phyloP scores from a whole-genome alignment of 1,140 invertebrate genomes.

The Adoxophyes honmai region DNA sequence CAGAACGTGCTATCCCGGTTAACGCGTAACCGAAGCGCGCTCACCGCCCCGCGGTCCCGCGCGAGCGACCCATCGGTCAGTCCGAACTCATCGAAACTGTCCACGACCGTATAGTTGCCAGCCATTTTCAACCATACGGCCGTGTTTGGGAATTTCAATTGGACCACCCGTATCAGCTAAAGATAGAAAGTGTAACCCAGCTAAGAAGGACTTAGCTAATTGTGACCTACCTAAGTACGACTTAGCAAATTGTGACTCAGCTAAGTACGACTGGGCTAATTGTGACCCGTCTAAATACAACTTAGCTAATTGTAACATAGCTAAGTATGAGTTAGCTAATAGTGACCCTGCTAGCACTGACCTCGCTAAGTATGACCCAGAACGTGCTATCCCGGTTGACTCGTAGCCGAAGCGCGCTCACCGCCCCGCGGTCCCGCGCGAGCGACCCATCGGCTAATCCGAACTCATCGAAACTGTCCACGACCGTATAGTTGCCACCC shows the following conservation, averaged over 20 bases:
- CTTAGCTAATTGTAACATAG: too few species aligned
- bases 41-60: conserved; percentile 82
- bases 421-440: conserved; percentile 81
- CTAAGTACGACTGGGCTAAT: neutral
- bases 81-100: conserved; percentile 87
- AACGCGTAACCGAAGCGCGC: conserved; percentile 85
- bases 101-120: conserved; percentile 85
- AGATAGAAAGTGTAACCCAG: too few species aligned
- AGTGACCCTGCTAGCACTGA: conserved; percentile 76
- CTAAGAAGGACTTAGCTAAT: neutral
- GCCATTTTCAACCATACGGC: conserved; percentile 86
- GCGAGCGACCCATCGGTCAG: conserved; percentile 86
- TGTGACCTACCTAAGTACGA: too few species aligned
- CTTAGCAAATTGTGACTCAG: too few species aligned
- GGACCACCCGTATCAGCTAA: too few species aligned
- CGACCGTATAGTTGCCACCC: conserved; percentile 83
- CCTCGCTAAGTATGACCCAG: conserved; percentile 95
- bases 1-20: conserved; percentile 91
- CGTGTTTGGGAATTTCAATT: too few species aligned
- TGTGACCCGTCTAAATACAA: neutral
- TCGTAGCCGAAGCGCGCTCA: conserved; percentile 84
- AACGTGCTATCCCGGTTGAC: conserved; percentile 90
- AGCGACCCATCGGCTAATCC: conserved; percentile 87
- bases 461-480: conserved; percentile 87
- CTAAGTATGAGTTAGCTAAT: neutral